Evolutionary conservation across 2,888 invertebrate species (phyloP), one percentile per base, ranked within the genome.

Genomic region (Julus scandinavius): DNA sequence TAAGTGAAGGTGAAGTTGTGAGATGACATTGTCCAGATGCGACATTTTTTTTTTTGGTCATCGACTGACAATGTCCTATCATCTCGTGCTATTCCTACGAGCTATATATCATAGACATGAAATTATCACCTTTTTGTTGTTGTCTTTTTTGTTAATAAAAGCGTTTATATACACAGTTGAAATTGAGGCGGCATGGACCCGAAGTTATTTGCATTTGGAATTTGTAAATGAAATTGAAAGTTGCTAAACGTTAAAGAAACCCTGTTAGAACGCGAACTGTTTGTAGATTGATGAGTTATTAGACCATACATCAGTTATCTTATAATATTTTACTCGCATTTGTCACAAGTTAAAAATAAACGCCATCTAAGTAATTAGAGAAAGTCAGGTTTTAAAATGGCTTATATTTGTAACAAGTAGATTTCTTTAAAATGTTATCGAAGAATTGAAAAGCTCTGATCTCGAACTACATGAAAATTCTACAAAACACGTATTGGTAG

Each of bases 301-400:
- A 7, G 45, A 7, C 45, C 7, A 45, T 45, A 45, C 20, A 20
- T 2, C 9, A 20, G 20, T 20, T 20, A 29, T 20, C 17, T 72
- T 17, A 72, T 38, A 20, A 29, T 80, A 38, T 80, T 80, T 80
- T 80, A 80, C 29, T 80, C 20, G 80, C 80, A 38, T 80, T 80
- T 38, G 80, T 38, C 29, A 80, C 80, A 80, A 80, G 80, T 38
- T 80, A 80, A 80, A 80, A 80, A 80, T 80, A 80, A 80, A 80
- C 38, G 80, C 80, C 80, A 80, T 80, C 80, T 80, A 80, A 29
- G 38, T 80, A 80, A 80, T 38, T 29, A 29, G 80, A 5, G 80
- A 13, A 13, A 80, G 11, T 13, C 80, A 38, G 80, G 80, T 80
- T 38, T 72, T 38, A 80, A 80, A 80, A 80, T 80, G 80, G 80